Evolutionary conservation across 2,797 vertebrate genomes (phyloP).

Genomic region (Naso thynnoides): DNA sequence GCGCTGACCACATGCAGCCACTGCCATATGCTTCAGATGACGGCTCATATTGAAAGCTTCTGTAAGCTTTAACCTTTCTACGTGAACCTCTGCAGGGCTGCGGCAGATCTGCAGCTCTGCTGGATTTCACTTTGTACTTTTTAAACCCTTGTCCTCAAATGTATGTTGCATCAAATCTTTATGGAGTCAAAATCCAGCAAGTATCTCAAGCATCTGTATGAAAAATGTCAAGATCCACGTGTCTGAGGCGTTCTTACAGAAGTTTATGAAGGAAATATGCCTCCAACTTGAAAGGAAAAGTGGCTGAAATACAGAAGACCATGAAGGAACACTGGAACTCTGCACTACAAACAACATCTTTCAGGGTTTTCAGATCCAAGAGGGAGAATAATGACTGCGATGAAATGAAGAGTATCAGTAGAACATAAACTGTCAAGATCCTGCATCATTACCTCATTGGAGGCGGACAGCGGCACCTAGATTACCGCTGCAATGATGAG

Average conservation of each 20-base stretch:
- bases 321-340: background rate
- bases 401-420: background rate
- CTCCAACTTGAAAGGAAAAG: background rate
- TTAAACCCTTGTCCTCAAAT: background rate
- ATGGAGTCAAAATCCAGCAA: background rate
- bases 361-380: background rate
- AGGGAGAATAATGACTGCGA: background rate
- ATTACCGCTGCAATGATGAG: background rate
- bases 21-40: slow-evolving; percentile 57
- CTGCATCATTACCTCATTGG: background rate
- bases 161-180: background rate
- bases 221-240: background rate
- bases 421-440: background rate
- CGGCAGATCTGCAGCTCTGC: background rate
- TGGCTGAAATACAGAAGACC: no score
- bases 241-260: background rate
- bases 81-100: background rate
- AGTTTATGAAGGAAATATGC: background rate
- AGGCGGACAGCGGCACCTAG: no score
- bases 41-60: slow-evolving; percentile 61
- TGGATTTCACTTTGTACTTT: background rate
- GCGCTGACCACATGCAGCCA: slow-evolving; percentile 64
- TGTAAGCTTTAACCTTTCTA: slow-evolving; percentile 18
- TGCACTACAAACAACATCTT: no score
- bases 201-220: background rate